Evolutionary conservation across 2,888 invertebrate genomes (phyloP), one percentile per base, ranked within the genome.

Genomic region (Tuberolachnus salignus): DNA sequence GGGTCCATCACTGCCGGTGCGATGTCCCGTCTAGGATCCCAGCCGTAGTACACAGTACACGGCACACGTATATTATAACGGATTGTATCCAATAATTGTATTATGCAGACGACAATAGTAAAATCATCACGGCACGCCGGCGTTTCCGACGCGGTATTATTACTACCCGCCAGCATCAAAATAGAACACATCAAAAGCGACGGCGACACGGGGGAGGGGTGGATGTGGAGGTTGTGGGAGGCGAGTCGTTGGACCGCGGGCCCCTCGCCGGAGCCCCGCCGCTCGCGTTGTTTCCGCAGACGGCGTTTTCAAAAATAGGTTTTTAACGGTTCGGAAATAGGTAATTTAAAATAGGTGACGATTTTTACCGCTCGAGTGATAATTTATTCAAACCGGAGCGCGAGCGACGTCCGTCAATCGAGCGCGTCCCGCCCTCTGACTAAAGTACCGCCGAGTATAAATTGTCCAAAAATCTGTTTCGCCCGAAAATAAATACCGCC

Each of bases 151-250:
- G 34, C 34, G 34, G 34, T 34, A 6, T n/a, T 61, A 10, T 66
- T 16, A 3, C 46, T n/a, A 21, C 46, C 23, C 21, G 11, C 13
- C 16, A 46, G 16, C 34, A 53, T 23, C 23, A 74, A 55, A 66
- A 74, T 74, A 74, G 74, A 75, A 75, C 55, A 67, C 67, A 57
- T 75, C 75, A 67, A 75, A 75, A 75, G 66, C 55, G 23, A 19
- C 49, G 21, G 42, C 53, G 14, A 23, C 44, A 44, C 13, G 13
- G 16, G 8, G 3, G 13, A 11, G 9, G 34, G 34, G 34, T n/a
- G 34, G 34, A 6, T 34, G 34, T 34, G 6, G n/a, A n/a, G n/a
- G n/a, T n/a, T n/a, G n/a, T n/a, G n/a, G n/a, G n/a, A n/a, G 14
- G 21, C 53, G n/a, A 73, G 51, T 64, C 73, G 63, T 63, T 53